Evolutionary conservation across 2,113 vertebrate genomes (phyloP).

Genomic region (Hemiscyllium ocellatum): DNA sequence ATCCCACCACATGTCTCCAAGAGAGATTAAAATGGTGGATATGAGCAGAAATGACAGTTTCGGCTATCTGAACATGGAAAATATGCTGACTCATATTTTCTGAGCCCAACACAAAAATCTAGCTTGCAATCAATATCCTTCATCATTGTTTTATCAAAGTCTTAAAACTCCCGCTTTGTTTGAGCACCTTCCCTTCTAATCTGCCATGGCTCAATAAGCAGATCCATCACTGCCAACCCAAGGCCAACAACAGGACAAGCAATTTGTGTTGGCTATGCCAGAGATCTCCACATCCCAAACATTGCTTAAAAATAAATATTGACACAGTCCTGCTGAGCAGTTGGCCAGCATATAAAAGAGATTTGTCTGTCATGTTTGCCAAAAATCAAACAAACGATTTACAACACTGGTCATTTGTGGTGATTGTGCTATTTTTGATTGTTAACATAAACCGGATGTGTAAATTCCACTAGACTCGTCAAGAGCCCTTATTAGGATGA

Average conservation of each 20-base stretch:
- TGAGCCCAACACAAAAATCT: too few species aligned
- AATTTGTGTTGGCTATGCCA: background rate
- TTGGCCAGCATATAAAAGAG: background rate
- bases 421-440: slow-evolving; percentile 19
- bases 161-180: background rate
- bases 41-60: too few species aligned
- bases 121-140: too few species aligned
- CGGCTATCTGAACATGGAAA: too few species aligned
- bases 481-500: background rate
- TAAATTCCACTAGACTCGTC: background rate
- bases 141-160: background rate
- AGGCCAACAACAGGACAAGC: background rate
- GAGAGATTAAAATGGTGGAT: too few species aligned
- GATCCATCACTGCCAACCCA: background rate
- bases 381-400: background rate
- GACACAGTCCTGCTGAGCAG: background rate
- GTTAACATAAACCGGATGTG: background rate
- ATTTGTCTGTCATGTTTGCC: background rate
- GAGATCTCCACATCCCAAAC: background rate
- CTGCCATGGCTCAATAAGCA: background rate
- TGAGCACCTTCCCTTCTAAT: background rate
- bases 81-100: too few species aligned
- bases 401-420: background rate
- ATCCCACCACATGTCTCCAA: too few species aligned
- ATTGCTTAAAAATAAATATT: slow-evolving; percentile 14